Evolutionary conservation across 2,888 invertebrate genomes (phyloP).

Genomic region (Colostygia pectinataria): DNA sequence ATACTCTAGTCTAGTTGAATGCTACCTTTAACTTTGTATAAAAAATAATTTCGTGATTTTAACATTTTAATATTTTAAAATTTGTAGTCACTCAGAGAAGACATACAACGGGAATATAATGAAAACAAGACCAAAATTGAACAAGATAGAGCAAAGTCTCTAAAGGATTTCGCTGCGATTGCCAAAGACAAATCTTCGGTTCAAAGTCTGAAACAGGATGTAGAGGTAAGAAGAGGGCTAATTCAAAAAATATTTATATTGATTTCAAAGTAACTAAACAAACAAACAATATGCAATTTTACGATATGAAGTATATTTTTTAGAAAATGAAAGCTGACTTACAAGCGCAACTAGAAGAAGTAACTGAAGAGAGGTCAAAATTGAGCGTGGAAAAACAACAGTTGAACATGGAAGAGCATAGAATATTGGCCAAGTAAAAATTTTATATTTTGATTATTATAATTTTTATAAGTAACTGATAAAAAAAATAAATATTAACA

Average conservation of each 20-base stretch:
- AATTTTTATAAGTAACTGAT: no score
- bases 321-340: constrained; percentile 75
- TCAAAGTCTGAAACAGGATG: constrained; percentile 64
- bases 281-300: no score
- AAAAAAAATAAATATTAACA: no score
- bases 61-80: no score
- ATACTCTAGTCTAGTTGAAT: no score
- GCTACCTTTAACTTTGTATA: no score
- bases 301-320: background rate
- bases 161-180: constrained; percentile 59
- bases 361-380: constrained; percentile 67
- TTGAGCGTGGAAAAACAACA: constrained; percentile 70
- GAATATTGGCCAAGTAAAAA: constrained; percentile 65
- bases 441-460: background rate
- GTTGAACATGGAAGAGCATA: constrained; percentile 71
- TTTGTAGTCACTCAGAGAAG: constrained; percentile 64
- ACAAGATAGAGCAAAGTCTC: constrained; percentile 61
- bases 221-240: constrained; percentile 54
- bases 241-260: no score
- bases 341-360: constrained; percentile 70
- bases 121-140: constrained; percentile 69
- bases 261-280: no score
- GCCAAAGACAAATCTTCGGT: constrained; percentile 68
- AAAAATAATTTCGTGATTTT: no score
- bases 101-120: constrained; percentile 69